Percentiles rank a stretch among this genome's conserved stretches.
Conservation (phyloP, 2,888 invertebrate genomes). For the Alsophila aescularia region DNA sequence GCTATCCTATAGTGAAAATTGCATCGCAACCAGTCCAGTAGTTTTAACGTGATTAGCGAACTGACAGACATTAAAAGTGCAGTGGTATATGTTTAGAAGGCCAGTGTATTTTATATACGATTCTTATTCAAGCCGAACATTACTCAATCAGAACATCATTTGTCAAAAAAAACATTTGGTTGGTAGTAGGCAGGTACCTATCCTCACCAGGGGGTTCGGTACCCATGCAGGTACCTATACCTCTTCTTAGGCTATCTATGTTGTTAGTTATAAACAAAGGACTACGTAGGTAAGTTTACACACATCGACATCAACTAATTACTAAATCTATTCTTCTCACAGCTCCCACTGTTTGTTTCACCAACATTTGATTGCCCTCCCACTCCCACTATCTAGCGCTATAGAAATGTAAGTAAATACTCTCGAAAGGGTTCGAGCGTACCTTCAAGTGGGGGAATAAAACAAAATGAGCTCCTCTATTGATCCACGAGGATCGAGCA, state of each 20-base stretch:
- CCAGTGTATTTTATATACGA: too few species aligned
- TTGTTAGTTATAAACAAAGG: not conserved
- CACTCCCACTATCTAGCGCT: slow-evolving; percentile 52
- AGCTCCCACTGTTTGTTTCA: slow-evolving; percentile 57
- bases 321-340: slow-evolving; percentile 52
- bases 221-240: too few species aligned
- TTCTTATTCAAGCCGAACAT: too few species aligned
- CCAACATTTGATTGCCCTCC: slow-evolving; percentile 61
- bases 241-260: not conserved
- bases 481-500: slow-evolving; percentile 65
- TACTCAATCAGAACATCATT: too few species aligned
- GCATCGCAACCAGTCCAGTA: too few species aligned
- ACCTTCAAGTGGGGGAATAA: slow-evolving; percentile 68
- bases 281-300: slow-evolving; percentile 7
- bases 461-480: slow-evolving; percentile 76
- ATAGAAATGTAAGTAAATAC: slow-evolving; percentile 65
- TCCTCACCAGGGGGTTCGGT: too few species aligned
- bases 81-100: too few species aligned
- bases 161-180: too few species aligned
- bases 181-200: too few species aligned
- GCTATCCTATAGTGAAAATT: too few species aligned
- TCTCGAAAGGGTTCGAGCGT: slow-evolving; percentile 73
- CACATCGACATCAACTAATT: slow-evolving; percentile 20
- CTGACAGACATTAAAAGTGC: too few species aligned
- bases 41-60: too few species aligned